phyloP scores from a whole-genome alignment of 2,888 invertebrate genomes.

The Andrena minutula region DNA sequence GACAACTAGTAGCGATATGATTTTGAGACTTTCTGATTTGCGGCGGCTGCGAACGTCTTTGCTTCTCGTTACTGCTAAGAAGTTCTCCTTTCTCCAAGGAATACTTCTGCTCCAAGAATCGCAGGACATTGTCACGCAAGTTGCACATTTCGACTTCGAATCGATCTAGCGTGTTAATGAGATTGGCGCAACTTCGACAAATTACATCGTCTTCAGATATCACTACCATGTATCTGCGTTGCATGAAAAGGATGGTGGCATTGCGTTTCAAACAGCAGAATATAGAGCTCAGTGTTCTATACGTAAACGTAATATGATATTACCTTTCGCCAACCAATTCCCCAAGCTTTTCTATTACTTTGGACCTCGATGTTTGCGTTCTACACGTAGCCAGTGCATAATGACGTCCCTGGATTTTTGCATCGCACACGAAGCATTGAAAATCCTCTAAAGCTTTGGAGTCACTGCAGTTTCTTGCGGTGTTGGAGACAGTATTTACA shows the following conservation, averaged over 20 bases:
- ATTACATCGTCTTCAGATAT: constrained; percentile 84
- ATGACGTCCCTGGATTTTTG: constrained; percentile 80
- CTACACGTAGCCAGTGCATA: constrained; percentile 82
- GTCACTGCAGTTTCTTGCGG: constrained; percentile 7
- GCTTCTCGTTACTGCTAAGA: constrained; percentile 71
- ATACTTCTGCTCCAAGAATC: constrained; percentile 83
- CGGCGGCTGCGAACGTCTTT: constrained; percentile 75
- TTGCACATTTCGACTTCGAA: constrained; percentile 81
- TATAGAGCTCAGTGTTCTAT: not conserved
- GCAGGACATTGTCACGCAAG: constrained; percentile 77
- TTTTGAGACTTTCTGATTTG: constrained; percentile 72
- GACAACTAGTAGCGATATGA: constrained; percentile 38
- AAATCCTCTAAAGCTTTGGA: constrained; percentile 22
- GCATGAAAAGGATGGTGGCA: not conserved
- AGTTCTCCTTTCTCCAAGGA: constrained; percentile 82
- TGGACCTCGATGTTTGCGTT: constrained; percentile 80
- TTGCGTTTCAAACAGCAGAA: not conserved
- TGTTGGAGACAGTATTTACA: constrained; percentile 16
- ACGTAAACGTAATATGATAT: not conserved
- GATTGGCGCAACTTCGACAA: constrained; percentile 83
- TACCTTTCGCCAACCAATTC: constrained; percentile 83
- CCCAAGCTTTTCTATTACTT: constrained; percentile 83
- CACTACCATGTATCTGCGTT: constrained; percentile 82
- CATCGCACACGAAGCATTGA: constrained; percentile 83
- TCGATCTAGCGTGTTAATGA: constrained; percentile 83